Base-by-base conservation (phyloP, 2,888 invertebrate genomes). In the Brachynemurus nebulosus region DNA sequence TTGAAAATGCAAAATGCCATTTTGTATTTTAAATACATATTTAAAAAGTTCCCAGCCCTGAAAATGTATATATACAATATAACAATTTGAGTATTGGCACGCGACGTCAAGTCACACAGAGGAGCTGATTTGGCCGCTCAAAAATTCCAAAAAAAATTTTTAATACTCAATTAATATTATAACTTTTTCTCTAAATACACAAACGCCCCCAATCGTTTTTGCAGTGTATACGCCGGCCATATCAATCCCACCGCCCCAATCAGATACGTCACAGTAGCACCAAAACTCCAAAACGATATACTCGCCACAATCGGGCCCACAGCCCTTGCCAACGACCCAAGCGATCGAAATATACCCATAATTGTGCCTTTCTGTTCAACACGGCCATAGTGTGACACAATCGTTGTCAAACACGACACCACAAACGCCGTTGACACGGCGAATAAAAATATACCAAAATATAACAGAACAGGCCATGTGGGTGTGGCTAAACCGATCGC, bases 311-410 rank as follows among this genome's bases (percentile, higher is more conserved):
- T 69, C 1, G 97, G 97, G 1, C 97, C 97, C 23, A 89, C 63
- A 17, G 93, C 92, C 52, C 97, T 71, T 1, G 96, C 95, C 35
- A 98, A 67, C 2, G 96, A 90, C 12, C 97, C 97, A 27, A 97
- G 69, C 2, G 96, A 95, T 47, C 97, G 74, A 59, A 96, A 89
- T 51, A 90, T 86, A 9, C 98, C 98, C 59, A 96, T 78, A 50
- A 91, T 85, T 0, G 84, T 82, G 20, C 97, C 97, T 59, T 95
- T 92, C 57, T 92, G 86, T 57, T 80, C 80, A 47, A 68, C 72
- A 27, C 79, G 78, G 5, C 86, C 85, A 59, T 83, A 80, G 50
- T 78, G 76, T 2, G 95, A 90, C n/a, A 88, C 88, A 62, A 93
- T 68, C 3, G 95, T 86, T 56, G 91, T 96, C 68, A 97, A 75